Base-by-base conservation (phyloP, 2,113 vertebrate genomes). In the Ictidomys tridecemlineatus region DNA sequence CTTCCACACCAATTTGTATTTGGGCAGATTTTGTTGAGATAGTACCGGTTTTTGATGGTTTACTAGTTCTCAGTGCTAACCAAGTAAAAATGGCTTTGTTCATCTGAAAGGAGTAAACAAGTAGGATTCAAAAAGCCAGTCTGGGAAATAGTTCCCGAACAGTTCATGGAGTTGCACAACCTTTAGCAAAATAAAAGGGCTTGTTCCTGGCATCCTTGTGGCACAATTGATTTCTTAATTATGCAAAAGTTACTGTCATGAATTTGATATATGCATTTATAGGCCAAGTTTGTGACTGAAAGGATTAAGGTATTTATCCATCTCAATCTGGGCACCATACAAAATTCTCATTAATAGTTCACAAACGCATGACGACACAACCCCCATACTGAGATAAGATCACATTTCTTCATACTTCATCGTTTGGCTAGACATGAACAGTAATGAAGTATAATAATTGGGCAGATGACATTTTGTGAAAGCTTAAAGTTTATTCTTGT, bases 271-370 rank as follows among this genome's bases (percentile, higher is more conserved):
- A 70, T 70, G 63, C 67, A 34, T 84, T 97, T 92, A 76, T 77
- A 95, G 96, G 96, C 96, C 97, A 97, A 93, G 90, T 96, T 97
- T 96, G 92, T 98, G 96, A 98, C 93, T 97, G 82, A 92, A 95
- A 77, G 94, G 92, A 98, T 98, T 98, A 98, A 96, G 80, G 84
- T 97, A 96, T 91, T 97, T 97, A 97, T 95, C 95, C 85, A 10
- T 89, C 58, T 97, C 91, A 83, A 86, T 94, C 94, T 96, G 95
- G 51, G 74, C 90, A 89, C 82, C 82, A 92, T 92, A 34, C 37
- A 96, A 95, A 97, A 93, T 93, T 56, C 85, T 97, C 97, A 96
- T 97, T 98, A 98, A 97, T 56, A 92, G 82, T 95, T 96, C 92
- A 80, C 72, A 97, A 94, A 95, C 93, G 56, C 34, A 30, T 30